Base-by-base conservation (phyloP, 64 coral and sea anemone species). In the Stichodactyla helianthus region DNA sequence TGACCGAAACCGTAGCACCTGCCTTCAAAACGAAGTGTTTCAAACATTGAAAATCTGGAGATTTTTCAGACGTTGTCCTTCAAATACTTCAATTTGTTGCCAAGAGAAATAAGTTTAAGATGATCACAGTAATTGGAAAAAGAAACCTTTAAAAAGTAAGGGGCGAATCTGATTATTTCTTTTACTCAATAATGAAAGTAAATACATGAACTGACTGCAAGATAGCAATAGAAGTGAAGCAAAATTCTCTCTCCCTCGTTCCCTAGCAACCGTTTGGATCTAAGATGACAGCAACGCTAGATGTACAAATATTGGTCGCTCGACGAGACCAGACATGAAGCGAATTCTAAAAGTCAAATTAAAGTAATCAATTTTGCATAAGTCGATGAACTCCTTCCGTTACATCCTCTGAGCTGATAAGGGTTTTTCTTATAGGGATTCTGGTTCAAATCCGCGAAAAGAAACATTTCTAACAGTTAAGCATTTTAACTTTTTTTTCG, bases 11-110 rank as follows among this genome's bases (percentile, higher is more conserved):
- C 7, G 4, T 74, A 27, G 68, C 68, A 74, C 68, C 68, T 74
- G 68, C 25, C 25, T 65, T 31, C n/a, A 74, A 74, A 74, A 74
- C 27, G 27, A 74, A 74, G 68, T 74, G 68, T 74, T 74, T 74
- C 12, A 26, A 31, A 74, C 26, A n/a, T 23, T 35, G 13, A 20
- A 71, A 26, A 25, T 25, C 20, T 25, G 65, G 22, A 19, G 17
- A 23, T 5, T 74, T 74, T 74, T 31, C 68, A 74, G 25, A 74
- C 68, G 22, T 10, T 74, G 12, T 9, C 22, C 26, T 11, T 74
- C 22, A 74, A 31, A 23, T 74, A 74, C 68, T 31, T 74, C 23
- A 12, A 74, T n/a, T 65, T n/a, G 10, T 74, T 8, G 25, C 10
- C 23, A 6, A 10, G 9, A 31, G 12, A 74, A 74, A 28, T 5